These are phyloP conservation scores for Chesias legatella DNA, from an alignment of 2,888 invertebrate genomes.

Conservation along the genomic window DNA sequence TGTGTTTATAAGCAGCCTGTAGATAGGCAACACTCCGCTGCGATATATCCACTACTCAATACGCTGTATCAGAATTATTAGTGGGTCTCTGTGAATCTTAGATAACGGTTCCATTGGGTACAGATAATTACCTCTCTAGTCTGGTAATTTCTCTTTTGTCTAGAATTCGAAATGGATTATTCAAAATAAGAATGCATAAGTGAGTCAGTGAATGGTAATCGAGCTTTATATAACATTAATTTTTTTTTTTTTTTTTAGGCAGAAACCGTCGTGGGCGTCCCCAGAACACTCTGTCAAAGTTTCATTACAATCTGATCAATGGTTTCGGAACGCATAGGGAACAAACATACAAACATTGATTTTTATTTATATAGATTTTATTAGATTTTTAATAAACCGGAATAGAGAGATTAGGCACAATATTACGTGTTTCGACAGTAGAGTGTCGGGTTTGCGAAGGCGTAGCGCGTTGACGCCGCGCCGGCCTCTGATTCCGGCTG, in stretches of 20 bases:
- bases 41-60: conserved; percentile 15
- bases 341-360: too few species aligned
- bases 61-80: not conserved
- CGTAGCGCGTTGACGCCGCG: conserved; percentile 54
- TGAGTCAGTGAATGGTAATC: too few species aligned
- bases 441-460: conserved; percentile 27
- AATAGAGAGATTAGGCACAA: conserved; percentile 7
- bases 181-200: too few species aligned
- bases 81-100: not conserved
- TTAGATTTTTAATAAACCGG: conserved; percentile 1
- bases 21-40: conserved; percentile 15
- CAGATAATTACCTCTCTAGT: not conserved
- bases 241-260: too few species aligned
- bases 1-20: conserved; percentile 46
- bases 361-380: not conserved
- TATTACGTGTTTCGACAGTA: conserved; percentile 28
- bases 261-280: too few species aligned
- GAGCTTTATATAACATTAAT: too few species aligned
- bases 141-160: too few species aligned
- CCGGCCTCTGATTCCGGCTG: conserved; percentile 61
- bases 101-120: not conserved
- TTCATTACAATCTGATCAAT: too few species aligned
- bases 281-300: too few species aligned
- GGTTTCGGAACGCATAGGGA: too few species aligned
- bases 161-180: too few species aligned